Percentiles rank a stretch among this genome's conserved stretches.
These are phyloP conservation scores for Ctenochaetus hawaiiensis DNA, from an alignment of 2,797 vertebrate genomes.

Conservation along the genomic window DNA sequence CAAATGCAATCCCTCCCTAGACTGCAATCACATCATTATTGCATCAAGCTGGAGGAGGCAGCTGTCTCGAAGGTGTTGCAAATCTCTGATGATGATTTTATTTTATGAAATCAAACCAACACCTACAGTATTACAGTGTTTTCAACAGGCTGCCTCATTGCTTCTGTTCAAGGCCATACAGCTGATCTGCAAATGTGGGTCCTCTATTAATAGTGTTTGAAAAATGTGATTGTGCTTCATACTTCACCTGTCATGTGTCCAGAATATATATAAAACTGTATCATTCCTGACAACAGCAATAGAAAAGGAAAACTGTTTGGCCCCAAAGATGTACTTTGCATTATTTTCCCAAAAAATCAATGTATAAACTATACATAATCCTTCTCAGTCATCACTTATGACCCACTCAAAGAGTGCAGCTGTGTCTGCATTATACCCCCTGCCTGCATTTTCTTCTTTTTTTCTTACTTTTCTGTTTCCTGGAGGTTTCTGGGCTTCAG, in stretches of 20 bases:
- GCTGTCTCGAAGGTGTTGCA: conserved; percentile 42
- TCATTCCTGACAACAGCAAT: background rate
- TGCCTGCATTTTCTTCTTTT: too few species aligned
- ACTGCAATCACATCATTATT: conserved; percentile 26
- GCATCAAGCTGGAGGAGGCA: conserved; percentile 38
- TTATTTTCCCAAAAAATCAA: too few species aligned
- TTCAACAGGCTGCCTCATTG: conserved; percentile 19
- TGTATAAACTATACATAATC: too few species aligned
- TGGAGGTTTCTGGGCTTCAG: too few species aligned
- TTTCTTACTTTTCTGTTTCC: too few species aligned
- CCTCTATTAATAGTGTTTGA: conserved; percentile 46
- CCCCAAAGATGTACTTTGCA: too few species aligned
- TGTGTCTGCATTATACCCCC: too few species aligned
- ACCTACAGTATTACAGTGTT: conserved; percentile 11
- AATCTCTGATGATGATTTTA: conserved; percentile 16
- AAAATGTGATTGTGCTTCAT: conserved; percentile 11
- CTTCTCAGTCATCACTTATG: too few species aligned
- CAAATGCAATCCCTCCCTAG: conserved; percentile 28
- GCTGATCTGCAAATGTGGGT: conserved; percentile 54
- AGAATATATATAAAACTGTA: background rate
- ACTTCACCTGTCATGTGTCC: background rate
- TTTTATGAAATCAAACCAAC: conserved; percentile 44
- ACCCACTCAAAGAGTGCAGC: too few species aligned
- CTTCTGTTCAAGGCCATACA: conserved; percentile 4
- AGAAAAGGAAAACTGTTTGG: background rate